Evolutionary conservation across 2,113 vertebrate species (phyloP).

Genomic region (Xiphorhynchus elegans): DNA sequence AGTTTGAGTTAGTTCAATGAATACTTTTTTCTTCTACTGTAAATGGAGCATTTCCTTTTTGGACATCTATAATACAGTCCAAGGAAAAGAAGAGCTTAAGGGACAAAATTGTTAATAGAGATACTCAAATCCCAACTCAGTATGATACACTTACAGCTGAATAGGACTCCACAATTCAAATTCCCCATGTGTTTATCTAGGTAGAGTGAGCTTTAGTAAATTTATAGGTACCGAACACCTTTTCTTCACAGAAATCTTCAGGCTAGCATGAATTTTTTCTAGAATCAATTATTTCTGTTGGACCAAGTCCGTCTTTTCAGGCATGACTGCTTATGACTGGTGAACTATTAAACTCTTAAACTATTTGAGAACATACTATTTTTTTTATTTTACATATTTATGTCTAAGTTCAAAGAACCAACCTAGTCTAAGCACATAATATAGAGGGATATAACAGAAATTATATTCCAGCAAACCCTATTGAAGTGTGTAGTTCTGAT

Average conservation of each 20-base stretch:
- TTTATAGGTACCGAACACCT: neutral
- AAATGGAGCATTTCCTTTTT: neutral
- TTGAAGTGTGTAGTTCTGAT: neutral
- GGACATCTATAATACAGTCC: neutral
- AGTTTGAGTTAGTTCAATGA: neutral
- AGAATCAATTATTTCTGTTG: neutral
- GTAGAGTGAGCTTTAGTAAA: rapidly evolving
- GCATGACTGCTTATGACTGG: neutral
- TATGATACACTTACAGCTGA: neutral
- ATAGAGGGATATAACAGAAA: neutral
- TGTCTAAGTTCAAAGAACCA: neutral
- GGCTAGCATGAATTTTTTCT: neutral
- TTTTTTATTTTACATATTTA: neutral
- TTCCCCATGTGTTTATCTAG: neutral
- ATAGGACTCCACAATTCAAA: neutral
- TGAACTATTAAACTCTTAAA: neutral
- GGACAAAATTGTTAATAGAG: neutral
- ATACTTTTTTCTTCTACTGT: neutral
- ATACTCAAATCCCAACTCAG: neutral
- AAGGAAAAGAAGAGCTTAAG: neutral
- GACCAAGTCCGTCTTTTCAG: neutral
- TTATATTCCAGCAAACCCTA: neutral
- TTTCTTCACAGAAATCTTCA: neutral
- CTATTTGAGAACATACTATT: neutral
- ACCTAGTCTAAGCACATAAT: neutral